These are phyloP conservation scores for Chrysotoxum bicinctum DNA, from an alignment of 2,888 invertebrate genomes.

Conservation along the genomic window DNA sequence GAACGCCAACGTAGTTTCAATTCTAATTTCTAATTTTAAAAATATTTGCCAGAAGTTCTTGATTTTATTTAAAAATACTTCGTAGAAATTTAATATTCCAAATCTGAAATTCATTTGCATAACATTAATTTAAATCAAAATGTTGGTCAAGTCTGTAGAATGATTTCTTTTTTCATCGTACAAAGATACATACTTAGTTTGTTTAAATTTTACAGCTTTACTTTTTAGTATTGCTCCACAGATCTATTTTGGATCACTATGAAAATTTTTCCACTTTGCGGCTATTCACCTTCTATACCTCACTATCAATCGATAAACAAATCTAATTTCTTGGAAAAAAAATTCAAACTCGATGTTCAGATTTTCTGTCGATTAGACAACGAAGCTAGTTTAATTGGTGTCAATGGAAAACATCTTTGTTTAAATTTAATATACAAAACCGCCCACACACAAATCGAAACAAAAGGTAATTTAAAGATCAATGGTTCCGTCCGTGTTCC, in stretches of 20 bases:
- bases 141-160: not conserved
- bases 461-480: slow-evolving; percentile 48
- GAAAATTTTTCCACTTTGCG: not conserved
- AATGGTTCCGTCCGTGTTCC: slow-evolving; percentile 13
- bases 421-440: slow-evolving; percentile 25
- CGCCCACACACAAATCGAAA: slow-evolving; percentile 1
- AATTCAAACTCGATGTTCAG: not conserved
- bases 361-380: slow-evolving; percentile 16
- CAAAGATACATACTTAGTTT: not conserved
- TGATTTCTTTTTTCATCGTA: not conserved
- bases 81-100: too few species aligned
- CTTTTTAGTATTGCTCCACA: not conserved
- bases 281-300: not conserved
- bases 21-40: too few species aligned
- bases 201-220: not conserved
- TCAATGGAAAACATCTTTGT: slow-evolving; percentile 37
- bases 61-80: too few species aligned
- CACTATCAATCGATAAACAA: not conserved
- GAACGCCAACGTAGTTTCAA: too few species aligned
- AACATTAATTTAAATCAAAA: not conserved
- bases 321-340: slow-evolving; percentile 1
- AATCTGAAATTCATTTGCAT: too few species aligned
- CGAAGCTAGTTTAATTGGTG: slow-evolving; percentile 35
- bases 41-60: too few species aligned
- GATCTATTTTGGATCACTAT: not conserved